A percentile compares a stretch with the other conserved stretches of the same genome.
phyloP scores from a whole-genome alignment of 2,113 vertebrate species.

The Peucedramus taeniatus region DNA sequence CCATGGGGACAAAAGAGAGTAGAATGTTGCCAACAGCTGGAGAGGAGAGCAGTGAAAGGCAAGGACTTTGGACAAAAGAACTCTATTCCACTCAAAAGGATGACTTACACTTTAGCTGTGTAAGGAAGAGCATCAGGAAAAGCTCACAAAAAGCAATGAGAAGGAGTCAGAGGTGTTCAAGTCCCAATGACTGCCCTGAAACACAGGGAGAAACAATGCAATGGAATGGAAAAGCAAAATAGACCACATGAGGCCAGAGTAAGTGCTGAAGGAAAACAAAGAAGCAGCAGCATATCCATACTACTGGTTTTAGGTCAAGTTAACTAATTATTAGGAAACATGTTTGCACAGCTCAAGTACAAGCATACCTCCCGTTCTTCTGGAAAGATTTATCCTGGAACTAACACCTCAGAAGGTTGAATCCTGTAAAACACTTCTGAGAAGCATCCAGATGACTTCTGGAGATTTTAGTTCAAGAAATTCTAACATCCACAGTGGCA shows the following conservation, averaged over 20 bases:
- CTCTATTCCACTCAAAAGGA: neutral
- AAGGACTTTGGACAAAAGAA: neutral
- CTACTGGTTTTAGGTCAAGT: neutral
- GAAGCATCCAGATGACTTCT: neutral
- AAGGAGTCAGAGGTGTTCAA: neutral
- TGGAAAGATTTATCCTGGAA: neutral
- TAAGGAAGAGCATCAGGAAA: neutral
- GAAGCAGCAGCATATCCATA: neutral
- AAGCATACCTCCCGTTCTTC: neutral
- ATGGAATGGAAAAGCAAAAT: neutral
- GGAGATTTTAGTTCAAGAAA: neutral
- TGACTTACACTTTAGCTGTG: neutral
- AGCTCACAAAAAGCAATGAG: neutral
- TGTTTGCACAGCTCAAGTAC: neutral
- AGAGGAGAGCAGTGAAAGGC: neutral
- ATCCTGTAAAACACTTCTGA: neutral
- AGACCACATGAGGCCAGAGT: neutral
- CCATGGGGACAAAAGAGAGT: neutral
- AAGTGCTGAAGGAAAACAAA: neutral
- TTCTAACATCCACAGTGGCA: neutral
- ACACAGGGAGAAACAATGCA: neutral
- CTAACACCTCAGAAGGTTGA: neutral
- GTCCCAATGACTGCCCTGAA: neutral
- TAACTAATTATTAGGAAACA: neutral
- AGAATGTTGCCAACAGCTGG: neutral